phyloP scores from a whole-genome alignment of 2,113 vertebrate genomes.

The Thermophis baileyi region DNA sequence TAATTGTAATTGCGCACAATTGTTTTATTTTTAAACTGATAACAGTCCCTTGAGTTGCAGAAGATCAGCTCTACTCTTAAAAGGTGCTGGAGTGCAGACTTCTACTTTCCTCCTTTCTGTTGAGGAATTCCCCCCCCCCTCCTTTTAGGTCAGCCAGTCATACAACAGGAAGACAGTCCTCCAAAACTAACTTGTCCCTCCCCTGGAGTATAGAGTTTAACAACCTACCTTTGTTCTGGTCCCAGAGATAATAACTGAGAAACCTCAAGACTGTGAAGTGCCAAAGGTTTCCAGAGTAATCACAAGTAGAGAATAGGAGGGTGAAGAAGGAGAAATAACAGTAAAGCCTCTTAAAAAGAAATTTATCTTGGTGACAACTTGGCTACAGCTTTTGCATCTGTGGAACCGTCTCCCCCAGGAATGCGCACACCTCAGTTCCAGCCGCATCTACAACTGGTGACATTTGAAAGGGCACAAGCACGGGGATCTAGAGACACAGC shows the following conservation, averaged over 20 bases:
- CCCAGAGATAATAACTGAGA: slow-evolving; percentile 81
- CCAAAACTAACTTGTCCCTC: slow-evolving; percentile 76
- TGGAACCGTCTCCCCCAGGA: slow-evolving; percentile 66
- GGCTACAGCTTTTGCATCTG: slow-evolving; percentile 60
- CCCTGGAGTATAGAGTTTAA: slow-evolving; percentile 75
- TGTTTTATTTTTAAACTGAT: slow-evolving; percentile 8
- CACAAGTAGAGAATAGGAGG: slow-evolving; percentile 54
- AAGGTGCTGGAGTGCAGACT: slow-evolving; percentile 56
- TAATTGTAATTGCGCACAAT: background rate
- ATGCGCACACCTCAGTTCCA: slow-evolving; percentile 61
- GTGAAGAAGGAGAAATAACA: slow-evolving; percentile 53
- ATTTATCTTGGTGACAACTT: slow-evolving; percentile 55
- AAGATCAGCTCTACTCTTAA: slow-evolving; percentile 60
- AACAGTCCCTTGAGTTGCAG: slow-evolving; percentile 64
- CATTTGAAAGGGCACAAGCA: slow-evolving; percentile 55
- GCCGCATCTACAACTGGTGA: slow-evolving; percentile 61
- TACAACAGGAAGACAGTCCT: slow-evolving; percentile 71
- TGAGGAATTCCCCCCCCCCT: slow-evolving; percentile 20
- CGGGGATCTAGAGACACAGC: slow-evolving; percentile 61
- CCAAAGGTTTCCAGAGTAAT: slow-evolving; percentile 71
- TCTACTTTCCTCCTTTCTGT: slow-evolving; percentile 54
- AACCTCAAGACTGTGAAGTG: slow-evolving; percentile 83
- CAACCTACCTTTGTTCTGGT: slow-evolving; percentile 86
- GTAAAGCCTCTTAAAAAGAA: slow-evolving; percentile 49
- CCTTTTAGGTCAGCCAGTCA: slow-evolving; percentile 73